Conservation (phyloP, 2,888 invertebrate genomes). For the Pantelozetes paolii region DNA sequence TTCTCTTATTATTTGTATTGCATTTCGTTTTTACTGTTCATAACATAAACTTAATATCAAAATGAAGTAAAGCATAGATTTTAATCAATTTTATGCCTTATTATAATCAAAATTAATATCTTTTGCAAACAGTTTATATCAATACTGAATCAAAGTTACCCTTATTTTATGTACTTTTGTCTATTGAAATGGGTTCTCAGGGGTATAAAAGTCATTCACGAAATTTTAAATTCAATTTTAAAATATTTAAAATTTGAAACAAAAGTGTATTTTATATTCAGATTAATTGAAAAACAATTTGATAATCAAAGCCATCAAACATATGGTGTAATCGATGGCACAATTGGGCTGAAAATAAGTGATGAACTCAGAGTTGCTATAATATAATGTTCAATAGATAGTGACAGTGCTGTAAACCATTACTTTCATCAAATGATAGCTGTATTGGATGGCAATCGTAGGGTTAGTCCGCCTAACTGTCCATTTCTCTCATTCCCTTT, state of each 20-base stretch:
- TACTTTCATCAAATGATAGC: slow-evolving; percentile 35
- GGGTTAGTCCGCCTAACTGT: slow-evolving; percentile 36
- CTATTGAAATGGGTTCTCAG: too few relatives aligned
- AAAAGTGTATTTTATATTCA: neutral
- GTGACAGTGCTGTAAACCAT: slow-evolving; percentile 28
- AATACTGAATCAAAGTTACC: too few relatives aligned
- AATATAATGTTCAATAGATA: slow-evolving; percentile 25
- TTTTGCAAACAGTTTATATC: neutral
- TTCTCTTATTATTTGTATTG: slow-evolving; percentile 25
- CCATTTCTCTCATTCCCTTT: slow-evolving; percentile 28
- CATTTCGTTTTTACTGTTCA: neutral
- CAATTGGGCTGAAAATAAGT: slow-evolving; percentile 27
- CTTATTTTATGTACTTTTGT: too few relatives aligned
- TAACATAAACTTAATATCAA: slow-evolving; percentile 8
- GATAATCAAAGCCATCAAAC: slow-evolving; percentile 12
- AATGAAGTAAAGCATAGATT: slow-evolving; percentile 19
- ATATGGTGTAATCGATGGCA: slow-evolving; percentile 1
- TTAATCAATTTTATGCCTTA: slow-evolving; percentile 35
- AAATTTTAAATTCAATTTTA: too few relatives aligned
- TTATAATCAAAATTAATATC: slow-evolving; percentile 31
- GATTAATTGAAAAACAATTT: slow-evolving; percentile 5
- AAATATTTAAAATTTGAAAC: neutral
- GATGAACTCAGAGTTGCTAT: slow-evolving; percentile 32
- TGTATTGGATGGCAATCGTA: slow-evolving; percentile 18
- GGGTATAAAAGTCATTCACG: too few relatives aligned